These are phyloP conservation scores for Hemicentrotus pulcherrimus DNA, from an alignment of 35 echinoderm and acorn worm genomes.

Conservation along the genomic window DNA sequence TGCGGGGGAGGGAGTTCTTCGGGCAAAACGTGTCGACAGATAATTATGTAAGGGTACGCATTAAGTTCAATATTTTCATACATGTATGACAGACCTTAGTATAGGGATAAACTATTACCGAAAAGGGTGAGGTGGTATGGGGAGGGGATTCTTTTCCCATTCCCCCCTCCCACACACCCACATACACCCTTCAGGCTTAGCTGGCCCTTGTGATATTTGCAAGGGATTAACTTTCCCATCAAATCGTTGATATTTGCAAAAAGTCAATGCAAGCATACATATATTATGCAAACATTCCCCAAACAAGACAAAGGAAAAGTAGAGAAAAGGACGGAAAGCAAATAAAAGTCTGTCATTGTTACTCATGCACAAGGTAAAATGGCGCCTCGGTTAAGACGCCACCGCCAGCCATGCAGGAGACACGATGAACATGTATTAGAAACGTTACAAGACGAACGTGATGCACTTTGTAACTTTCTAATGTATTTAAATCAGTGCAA, in stretches of 20 bases:
- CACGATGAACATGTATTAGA: neutral
- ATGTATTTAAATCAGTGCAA: neutral
- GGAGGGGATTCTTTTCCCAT: too few relatives aligned
- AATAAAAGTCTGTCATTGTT: neutral
- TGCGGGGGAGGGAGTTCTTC: too few relatives aligned
- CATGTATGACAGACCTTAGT: too few relatives aligned
- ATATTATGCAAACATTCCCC: neutral
- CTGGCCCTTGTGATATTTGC: neutral
- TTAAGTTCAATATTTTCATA: too few relatives aligned
- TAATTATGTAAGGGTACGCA: too few relatives aligned
- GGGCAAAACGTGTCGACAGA: too few relatives aligned
- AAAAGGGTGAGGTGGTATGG: too few relatives aligned
- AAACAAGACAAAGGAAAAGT: neutral
- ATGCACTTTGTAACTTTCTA: neutral
- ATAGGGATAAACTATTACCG: too few relatives aligned
- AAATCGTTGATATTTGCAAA: neutral
- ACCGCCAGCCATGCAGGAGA: neutral
- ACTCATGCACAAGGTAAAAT: neutral
- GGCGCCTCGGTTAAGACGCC: neutral
- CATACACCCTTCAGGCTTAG: neutral
- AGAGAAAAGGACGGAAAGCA: neutral
- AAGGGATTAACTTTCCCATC: neutral
- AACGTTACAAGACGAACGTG: neutral
- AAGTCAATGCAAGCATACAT: neutral
- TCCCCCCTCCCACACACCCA: too few relatives aligned